phyloP scores from a whole-genome alignment of 2,113 vertebrate genomes.

The Cyrtonyx montezumae region DNA sequence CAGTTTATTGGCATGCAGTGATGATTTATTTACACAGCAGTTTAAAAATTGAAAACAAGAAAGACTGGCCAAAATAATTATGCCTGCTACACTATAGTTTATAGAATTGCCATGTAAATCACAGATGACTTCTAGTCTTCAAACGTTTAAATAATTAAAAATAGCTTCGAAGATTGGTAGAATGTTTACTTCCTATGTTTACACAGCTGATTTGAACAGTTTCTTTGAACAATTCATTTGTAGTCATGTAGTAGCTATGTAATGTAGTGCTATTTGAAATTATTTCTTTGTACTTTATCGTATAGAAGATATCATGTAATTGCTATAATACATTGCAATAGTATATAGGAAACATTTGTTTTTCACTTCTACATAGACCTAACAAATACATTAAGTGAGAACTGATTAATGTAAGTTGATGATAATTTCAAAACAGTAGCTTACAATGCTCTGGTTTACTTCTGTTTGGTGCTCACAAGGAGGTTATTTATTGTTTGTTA shows the following conservation, averaged over 20 bases:
- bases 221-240: neutral
- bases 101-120: conserved; percentile 16
- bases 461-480: neutral
- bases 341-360: neutral
- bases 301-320: neutral
- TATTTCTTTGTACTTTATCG: neutral
- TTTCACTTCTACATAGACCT: neutral
- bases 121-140: neutral
- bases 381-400: neutral
- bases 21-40: conserved; percentile 39
- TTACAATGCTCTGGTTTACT: neutral
- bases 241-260: neutral
- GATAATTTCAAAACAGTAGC: neutral
- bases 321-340: neutral
- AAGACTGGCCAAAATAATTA: conserved; percentile 31
- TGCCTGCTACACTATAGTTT: conserved; percentile 2
- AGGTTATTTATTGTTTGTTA: neutral
- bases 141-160: neutral
- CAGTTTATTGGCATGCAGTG: conserved; percentile 8
- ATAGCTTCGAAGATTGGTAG: neutral
- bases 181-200: neutral
- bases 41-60: conserved; percentile 21
- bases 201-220: neutral
- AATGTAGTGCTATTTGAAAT: neutral
- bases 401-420: neutral